Evolutionary conservation across 2,113 vertebrate genomes (phyloP), one percentile per base, ranked within the genome.

Genomic region (Lamprologus tigripictilis): DNA sequence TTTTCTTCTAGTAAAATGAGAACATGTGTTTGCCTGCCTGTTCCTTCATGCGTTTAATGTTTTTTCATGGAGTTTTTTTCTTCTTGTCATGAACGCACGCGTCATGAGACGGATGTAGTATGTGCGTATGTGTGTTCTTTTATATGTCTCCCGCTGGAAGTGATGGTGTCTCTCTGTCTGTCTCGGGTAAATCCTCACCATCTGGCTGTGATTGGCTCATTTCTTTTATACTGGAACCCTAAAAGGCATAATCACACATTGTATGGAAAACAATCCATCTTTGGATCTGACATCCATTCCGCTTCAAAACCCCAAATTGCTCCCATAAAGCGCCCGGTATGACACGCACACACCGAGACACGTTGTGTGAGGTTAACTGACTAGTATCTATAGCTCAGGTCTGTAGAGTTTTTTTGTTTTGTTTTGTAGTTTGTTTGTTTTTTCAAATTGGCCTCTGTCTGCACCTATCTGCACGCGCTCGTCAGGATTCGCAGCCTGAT

Each of bases 211-310:
- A 90, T 96, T 93, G 92, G 83, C 82, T 90, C 81, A 82, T 94
- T 94, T 94, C 51, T 96, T 95, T 95, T 93, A 95, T 90, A 90
- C 93, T 89, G 58, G 42, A 93, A 89, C 92, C 88, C 92, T 94
- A 93, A 96, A 96, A 94, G 90, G 92, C 80, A 92, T 94, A 96
- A 96, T 96, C 93, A 95, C 93, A 95, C 89, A 86, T 93, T 58
- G 63, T 92, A 96, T 93, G 90, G 92, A 96, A 96, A 96, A 96
- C 89, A 95, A 95, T 96, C 95, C 93, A 94, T 96, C 94, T 96
- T 91, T 94, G 86, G 47, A 93, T 95, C 94, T 95, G 96, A 95
- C 94, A 95, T 94, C 85, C 87, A 78, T 90, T 96, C 94, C 90
- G 91, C 93, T 94, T 95, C 82, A 92, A 96, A 96, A 94, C 93